phyloP scores from a whole-genome alignment of 2,113 vertebrate genomes.

The Osmerus eperlanus region DNA sequence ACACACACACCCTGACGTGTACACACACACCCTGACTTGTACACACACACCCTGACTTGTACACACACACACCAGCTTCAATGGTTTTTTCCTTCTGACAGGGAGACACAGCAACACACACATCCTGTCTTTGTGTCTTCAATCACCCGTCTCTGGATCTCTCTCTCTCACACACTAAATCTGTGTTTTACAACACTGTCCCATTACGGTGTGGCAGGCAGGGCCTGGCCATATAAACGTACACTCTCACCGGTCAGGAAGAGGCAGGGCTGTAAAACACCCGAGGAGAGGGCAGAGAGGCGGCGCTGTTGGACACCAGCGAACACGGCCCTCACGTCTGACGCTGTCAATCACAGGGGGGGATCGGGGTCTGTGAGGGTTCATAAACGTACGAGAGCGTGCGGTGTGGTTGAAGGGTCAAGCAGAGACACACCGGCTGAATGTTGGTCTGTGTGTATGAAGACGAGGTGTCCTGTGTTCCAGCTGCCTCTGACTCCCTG shows the following conservation, averaged over 20 bases:
- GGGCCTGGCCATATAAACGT: slow-evolving; percentile 20
- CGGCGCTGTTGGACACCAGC: too few species aligned
- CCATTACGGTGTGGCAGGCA: slow-evolving; percentile 45
- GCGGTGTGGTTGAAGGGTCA: neutral
- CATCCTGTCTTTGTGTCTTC: slow-evolving; percentile 37
- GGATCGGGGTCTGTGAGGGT: neutral
- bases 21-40: too few species aligned
- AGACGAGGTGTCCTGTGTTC: neutral
- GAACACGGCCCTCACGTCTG: too few species aligned
- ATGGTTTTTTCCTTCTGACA: too few species aligned
- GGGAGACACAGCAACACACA: slow-evolving; percentile 8
- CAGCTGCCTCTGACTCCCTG: neutral
- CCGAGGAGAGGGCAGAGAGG: neutral
- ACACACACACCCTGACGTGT: neutral
- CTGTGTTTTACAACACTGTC: slow-evolving; percentile 45
- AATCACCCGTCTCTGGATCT: slow-evolving; percentile 32
- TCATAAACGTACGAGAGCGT: neutral
- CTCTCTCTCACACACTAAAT: slow-evolving; percentile 39
- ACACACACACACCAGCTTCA: neutral
- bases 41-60: too few species aligned
- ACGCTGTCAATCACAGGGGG: too few species aligned
- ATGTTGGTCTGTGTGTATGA: neutral
- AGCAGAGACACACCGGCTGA: neutral
- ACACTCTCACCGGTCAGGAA: slow-evolving; percentile 27
- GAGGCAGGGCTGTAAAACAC: slow-evolving; percentile 41